phyloP scores from a whole-genome alignment of 2,113 vertebrate genomes.

The Gymnarchus niloticus region DNA sequence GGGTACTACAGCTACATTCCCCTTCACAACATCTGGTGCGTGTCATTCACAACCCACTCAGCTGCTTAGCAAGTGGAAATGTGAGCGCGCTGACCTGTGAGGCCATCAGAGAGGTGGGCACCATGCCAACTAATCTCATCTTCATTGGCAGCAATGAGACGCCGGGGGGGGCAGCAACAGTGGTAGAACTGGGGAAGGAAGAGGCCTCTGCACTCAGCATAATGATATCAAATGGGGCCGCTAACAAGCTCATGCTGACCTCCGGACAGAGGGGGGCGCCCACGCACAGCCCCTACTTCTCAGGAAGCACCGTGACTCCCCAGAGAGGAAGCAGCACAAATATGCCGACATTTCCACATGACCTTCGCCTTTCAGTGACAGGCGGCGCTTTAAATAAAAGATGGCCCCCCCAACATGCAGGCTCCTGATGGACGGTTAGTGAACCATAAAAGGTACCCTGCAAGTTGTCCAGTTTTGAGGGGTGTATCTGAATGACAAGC shows the following conservation, averaged over 20 bases:
- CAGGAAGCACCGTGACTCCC: neutral
- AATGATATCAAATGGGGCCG: constrained; percentile 45
- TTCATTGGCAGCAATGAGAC: constrained; percentile 53
- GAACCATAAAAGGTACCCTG: constrained; percentile 2
- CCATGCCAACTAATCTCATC: constrained; percentile 48
- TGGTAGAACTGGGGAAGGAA: constrained; percentile 30
- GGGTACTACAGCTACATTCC: too few species aligned
- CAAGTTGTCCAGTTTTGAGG: constrained; percentile 8
- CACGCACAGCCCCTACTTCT: too few species aligned
- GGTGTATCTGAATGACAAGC: neutral
- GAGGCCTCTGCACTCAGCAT: constrained; percentile 50
- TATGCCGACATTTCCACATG: constrained; percentile 12
- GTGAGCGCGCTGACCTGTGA: neutral
- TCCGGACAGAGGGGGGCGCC: too few species aligned
- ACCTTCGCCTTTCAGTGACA: constrained; percentile 7
- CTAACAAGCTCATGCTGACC: neutral
- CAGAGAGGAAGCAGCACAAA: neutral
- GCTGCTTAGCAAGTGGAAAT: too few species aligned
- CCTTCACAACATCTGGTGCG: too few species aligned
- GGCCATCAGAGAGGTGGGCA: neutral
- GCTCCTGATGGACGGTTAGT: neutral
- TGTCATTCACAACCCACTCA: too few species aligned
- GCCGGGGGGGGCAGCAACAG: constrained; percentile 48
- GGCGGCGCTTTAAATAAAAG: constrained; percentile 23
- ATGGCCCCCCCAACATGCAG: neutral